Evolutionary conservation across 2,888 invertebrate genomes (phyloP).

Genomic region (Oscheius sp.): DNA sequence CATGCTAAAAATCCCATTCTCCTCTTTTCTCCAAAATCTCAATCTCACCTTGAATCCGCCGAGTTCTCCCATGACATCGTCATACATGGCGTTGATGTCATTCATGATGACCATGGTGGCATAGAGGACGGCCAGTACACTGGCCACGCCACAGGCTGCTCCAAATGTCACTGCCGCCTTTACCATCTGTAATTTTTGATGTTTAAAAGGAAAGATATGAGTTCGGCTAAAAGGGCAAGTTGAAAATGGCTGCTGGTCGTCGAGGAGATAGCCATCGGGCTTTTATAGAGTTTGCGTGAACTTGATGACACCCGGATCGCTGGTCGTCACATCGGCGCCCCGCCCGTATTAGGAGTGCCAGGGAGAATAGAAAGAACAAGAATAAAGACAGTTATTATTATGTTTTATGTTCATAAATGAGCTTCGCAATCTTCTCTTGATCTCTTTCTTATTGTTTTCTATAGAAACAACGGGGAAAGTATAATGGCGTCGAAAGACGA

Average conservation of each 20-base stretch:
- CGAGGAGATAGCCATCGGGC: slow-evolving; percentile 11
- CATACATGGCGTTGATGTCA: slow-evolving; percentile 64
- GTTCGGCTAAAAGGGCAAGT: background rate
- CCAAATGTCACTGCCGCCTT: slow-evolving; percentile 59
- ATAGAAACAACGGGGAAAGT: no score
- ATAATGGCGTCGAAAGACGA: no score
- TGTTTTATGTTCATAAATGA: background rate
- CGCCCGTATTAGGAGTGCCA: slow-evolving; percentile 19
- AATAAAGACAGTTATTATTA: no score
- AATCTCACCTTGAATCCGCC: slow-evolving; percentile 54
- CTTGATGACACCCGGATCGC: slow-evolving; percentile 25
- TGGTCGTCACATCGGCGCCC: background rate
- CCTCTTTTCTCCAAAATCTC: background rate
- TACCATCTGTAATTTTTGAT: slow-evolving; percentile 45
- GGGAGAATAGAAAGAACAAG: background rate
- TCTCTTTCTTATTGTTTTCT: no score
- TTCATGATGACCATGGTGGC: slow-evolving; percentile 60
- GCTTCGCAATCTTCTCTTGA: background rate
- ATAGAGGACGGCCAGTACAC: slow-evolving; percentile 56
- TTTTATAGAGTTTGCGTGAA: slow-evolving; percentile 14
- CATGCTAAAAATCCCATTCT: slow-evolving; percentile 38
- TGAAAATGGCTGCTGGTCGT: background rate
- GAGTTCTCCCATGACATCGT: slow-evolving; percentile 63
- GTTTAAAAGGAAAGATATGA: background rate
- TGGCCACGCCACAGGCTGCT: slow-evolving; percentile 54